Evolutionary conservation across 2,888 invertebrate species (phyloP), one percentile per base, ranked within the genome.

Genomic region (Volucella bombylans): DNA sequence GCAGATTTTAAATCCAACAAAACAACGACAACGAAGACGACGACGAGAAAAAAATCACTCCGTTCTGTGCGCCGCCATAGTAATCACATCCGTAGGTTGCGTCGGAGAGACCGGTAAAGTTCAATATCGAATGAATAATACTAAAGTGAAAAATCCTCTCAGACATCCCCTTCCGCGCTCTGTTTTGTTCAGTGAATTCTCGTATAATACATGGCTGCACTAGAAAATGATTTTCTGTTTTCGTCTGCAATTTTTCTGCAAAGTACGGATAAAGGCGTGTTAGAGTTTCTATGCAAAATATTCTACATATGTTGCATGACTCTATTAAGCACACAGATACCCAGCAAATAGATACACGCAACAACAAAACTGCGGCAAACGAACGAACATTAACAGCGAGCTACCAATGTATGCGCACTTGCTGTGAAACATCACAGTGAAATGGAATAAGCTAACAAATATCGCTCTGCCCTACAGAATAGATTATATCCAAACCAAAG

Each of bases 61-160:
- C 23, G 31, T 31, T 6, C 31, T 31, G 31, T 31, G 31, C 31
- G 57, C 62, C 31, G 55, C 15, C 49, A 55, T 31, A 49, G 55
- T 49, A 82, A 59, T 76, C 71, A 50, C 68, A 73, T 68, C 49
- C 69, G 62, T 39, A 57, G 78, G 64, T 82, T 78, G 73, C 54
- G 76, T 72, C 67, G 68, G 50, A 73, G 47, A 78, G 65, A 79
- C 82, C 74, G 79, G 68, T 74, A 74, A 83, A 83, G 79, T 83
- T 83, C 79, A 83, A 83, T 79, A 79, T 69, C 78, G 73, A 79
- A 83, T 65, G 78, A 77, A 73, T 67, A 82, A 71, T 59, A 64
- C 49, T 15, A 45, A 69, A 57, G 59, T 23, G n/a, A 47, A 81
- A 64, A 43, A 31, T 43, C 47, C 67, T 55, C 72, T 15, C 39